Percentiles rank a stretch among this genome's conserved stretches.
Evolutionary conservation across 2,888 invertebrate species (phyloP).

Genomic region (Stratiomys singularior): DNA sequence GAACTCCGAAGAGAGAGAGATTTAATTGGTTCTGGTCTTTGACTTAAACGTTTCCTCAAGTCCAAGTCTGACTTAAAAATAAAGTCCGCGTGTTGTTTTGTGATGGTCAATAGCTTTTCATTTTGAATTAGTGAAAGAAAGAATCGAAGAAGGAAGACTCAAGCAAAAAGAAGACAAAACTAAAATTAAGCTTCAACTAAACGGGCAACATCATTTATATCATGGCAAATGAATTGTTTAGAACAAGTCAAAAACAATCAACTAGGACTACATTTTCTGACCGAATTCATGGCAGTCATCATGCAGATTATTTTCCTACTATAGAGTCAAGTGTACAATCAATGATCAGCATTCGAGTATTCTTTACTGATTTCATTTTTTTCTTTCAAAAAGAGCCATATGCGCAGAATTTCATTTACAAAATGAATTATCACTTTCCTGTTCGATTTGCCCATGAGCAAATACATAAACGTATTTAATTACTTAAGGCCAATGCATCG

Average conservation of each 20-base stretch:
- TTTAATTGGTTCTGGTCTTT: neutral
- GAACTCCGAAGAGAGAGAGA: neutral
- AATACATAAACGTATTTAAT: neutral
- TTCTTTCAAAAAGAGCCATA: neutral
- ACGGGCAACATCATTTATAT: neutral
- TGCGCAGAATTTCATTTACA: constrained; percentile 7
- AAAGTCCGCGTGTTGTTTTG: constrained; percentile 3
- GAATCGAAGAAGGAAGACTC: too few species aligned
- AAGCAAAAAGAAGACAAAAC: too few species aligned
- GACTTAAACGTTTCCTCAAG: neutral
- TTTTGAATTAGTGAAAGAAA: neutral
- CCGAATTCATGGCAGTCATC: neutral
- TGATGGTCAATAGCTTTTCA: neutral
- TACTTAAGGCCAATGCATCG: constrained; percentile 8
- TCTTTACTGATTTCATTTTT: neutral
- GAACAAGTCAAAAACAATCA: neutral
- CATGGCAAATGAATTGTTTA: neutral
- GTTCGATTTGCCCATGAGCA: constrained; percentile 1
- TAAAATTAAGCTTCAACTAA: neutral
- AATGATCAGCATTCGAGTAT: neutral
- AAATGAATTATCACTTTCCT: constrained; percentile 5
- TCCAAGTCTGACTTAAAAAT: too few species aligned
- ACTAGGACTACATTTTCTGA: neutral
- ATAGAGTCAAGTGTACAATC: neutral
- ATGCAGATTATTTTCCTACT: neutral